Evolutionary conservation across 2,888 invertebrate genomes (phyloP), one percentile per base, ranked within the genome.

Genomic region (Pseudococcus jackbeardsleyi): DNA sequence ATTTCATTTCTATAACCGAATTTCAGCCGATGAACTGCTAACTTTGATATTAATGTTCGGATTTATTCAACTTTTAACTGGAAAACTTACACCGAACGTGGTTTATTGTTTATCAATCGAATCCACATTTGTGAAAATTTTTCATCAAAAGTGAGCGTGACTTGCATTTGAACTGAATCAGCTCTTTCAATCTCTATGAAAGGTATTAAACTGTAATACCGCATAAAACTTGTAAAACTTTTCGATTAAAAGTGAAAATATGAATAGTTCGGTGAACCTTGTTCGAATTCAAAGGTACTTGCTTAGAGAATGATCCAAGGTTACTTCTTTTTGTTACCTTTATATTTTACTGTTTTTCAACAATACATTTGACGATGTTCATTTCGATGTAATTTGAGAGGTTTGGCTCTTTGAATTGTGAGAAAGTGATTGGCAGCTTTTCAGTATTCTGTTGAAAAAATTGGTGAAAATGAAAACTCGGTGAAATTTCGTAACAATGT

Each of bases 201-300:
- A n/a, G n/a, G n/a, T 59, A 59, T 59, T 6, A 17, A n/a, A n/a
- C 59, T 1, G 15, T n/a, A n/a, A n/a, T 59, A n/a, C 17, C 3
- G 59, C n/a, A 59, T n/a, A n/a, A 59, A n/a, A 59, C 6, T 59
- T 59, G 17, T 42, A n/a, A 59, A 59, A 59, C 59, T 59, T 59
- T n/a, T 59, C n/a, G 59, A 59, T 59, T 59, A n/a, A 59, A 59
- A 59, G 59, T n/a, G n/a, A n/a, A n/a, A 59, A 59, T n/a, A n/a
- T n/a, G n/a, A 17, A 59, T n/a, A n/a, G 5, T 1, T 6, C n/a
- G 4, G 19, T 17, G 7, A 59, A 59, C 7, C 59, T 7, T 17
- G 15, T 59, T n/a, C n/a, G 59, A 59, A n/a, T 33, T 33, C 26
- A 33, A 33, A 33, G 26, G 26, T 33, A 33, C 26, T 33, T 33